Percentiles rank a stretch among this genome's conserved stretches.
Conservation (phyloP, 92 coral and sea anemone species). For the Zoanthus gigantus region DNA sequence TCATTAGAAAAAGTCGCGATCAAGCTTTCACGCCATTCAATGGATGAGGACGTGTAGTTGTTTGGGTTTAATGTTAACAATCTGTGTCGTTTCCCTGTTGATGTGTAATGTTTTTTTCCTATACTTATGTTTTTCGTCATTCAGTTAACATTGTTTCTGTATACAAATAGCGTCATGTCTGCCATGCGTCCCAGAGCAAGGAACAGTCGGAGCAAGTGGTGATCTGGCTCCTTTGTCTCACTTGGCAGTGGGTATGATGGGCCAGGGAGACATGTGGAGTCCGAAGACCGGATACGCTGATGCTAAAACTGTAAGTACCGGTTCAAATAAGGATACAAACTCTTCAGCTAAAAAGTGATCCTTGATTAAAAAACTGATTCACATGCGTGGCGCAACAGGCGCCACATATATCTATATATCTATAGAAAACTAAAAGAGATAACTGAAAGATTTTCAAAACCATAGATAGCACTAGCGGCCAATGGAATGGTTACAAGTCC, state of each 20-base stretch:
- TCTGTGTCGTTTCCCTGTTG: neutral
- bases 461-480: no score
- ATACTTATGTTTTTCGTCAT: neutral
- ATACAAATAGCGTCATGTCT: slow-evolving; percentile 78
- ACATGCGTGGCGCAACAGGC: no score
- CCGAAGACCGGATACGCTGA: slow-evolving; percentile 94
- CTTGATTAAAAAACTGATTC: no score
- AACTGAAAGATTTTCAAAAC: no score
- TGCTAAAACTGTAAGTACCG: slow-evolving; percentile 78
- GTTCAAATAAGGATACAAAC: no score
- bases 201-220: slow-evolving; percentile 99
- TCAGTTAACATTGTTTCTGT: neutral
- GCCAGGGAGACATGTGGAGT: slow-evolving; percentile 99
- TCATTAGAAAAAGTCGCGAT: neutral
- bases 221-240: slow-evolving; percentile 97
- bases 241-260: slow-evolving; percentile 90
- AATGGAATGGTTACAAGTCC: no score
- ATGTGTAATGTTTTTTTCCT: neutral
- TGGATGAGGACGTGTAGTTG: neutral
- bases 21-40: neutral
- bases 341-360: no score
- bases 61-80: neutral
- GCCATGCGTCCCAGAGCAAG: slow-evolving; percentile 97
- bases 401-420: no score
- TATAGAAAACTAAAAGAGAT: no score